Conservation (phyloP, 2,888 invertebrate species). For the Malachius bipustulatus region DNA sequence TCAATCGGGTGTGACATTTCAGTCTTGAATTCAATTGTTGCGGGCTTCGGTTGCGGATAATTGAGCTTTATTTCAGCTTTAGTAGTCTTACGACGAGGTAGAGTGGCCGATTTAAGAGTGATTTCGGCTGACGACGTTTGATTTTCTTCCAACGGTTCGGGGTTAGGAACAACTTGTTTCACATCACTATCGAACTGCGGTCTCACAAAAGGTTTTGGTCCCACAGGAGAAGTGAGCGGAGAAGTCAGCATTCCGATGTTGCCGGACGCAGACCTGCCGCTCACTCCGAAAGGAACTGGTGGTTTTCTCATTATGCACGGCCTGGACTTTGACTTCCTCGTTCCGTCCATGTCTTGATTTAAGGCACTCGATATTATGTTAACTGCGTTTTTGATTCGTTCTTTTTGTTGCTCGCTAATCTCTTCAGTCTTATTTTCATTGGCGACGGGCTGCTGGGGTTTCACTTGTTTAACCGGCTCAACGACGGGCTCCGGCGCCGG, state of each 20-base stretch:
- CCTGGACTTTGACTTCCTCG: constrained; percentile 36
- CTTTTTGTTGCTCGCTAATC: constrained; percentile 40
- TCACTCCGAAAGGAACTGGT: constrained; percentile 49
- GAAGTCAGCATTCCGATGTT: constrained; percentile 34
- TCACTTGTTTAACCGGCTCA: constrained; percentile 19
- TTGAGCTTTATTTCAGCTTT: constrained; percentile 53
- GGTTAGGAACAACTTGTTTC: background rate
- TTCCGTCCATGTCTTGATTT: constrained; percentile 36
- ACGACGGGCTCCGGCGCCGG: constrained; percentile 16
- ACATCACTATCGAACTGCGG: constrained; percentile 11
- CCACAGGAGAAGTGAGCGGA: constrained; percentile 26
- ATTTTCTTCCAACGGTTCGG: constrained; percentile 27
- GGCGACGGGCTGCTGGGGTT: constrained; percentile 14
- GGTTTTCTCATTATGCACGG: constrained; percentile 46
- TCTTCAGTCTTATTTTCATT: constrained; percentile 23
- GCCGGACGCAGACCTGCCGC: constrained; percentile 47
- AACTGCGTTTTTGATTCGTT: constrained; percentile 53
- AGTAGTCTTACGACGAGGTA: constrained; percentile 51
- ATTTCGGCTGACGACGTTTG: constrained; percentile 54
- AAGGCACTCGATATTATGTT: constrained; percentile 63
- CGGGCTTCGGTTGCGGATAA: constrained; percentile 37
- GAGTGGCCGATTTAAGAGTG: constrained; percentile 52
- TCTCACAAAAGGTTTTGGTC: constrained; percentile 28
- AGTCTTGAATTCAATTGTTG: constrained; percentile 44
- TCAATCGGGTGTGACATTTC: constrained; percentile 48